These are phyloP conservation scores for Aspiorhynchus laticeps DNA, from an alignment of 2,113 vertebrate species.

Conservation along the genomic window DNA sequence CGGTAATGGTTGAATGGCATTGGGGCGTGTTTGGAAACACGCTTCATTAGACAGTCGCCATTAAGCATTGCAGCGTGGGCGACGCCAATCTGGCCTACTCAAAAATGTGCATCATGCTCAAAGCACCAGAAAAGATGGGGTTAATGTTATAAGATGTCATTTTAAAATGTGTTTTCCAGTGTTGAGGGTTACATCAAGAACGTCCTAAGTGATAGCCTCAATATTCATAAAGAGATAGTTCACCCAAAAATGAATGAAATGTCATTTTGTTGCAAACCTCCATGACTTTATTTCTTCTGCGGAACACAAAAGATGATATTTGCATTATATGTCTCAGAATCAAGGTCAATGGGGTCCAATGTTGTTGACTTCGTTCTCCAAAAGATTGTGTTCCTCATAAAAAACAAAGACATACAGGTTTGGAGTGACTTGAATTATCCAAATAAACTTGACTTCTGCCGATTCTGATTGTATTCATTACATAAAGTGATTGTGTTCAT, in stretches of 20 bases:
- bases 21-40: neutral
- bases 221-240: neutral
- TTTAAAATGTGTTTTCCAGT: neutral
- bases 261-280: neutral
- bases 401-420: neutral
- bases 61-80: neutral
- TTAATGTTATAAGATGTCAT: neutral
- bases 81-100: neutral
- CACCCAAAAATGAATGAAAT: neutral
- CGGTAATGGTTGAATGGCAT: neutral
- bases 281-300: neutral
- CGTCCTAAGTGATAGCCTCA: neutral
- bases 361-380: neutral
- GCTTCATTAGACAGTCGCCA: constrained; percentile 4
- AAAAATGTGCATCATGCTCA: neutral
- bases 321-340: neutral
- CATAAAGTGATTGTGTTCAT: neutral
- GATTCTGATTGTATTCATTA: neutral
- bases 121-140: neutral
- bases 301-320: neutral
- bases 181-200: neutral
- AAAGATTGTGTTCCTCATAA: neutral
- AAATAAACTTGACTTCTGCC: neutral
- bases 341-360: neutral
- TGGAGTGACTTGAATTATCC: neutral